A percentile compares a stretch with the other conserved stretches of the same genome.
Conservation (phyloP, 2,113 vertebrate genomes). For the Hiodon tergisus region DNA sequence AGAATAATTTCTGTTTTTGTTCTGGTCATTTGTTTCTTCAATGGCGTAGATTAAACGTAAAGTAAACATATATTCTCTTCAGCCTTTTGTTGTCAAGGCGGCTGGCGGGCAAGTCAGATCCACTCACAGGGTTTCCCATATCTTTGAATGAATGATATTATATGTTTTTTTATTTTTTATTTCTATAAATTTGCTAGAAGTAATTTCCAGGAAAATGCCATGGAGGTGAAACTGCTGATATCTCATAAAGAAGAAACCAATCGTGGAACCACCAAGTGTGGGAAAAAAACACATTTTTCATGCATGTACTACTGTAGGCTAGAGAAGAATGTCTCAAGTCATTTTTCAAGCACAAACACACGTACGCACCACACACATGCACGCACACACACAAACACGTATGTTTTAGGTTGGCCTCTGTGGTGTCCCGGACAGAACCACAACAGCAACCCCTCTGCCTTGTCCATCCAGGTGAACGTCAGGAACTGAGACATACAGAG, state of each 20-base stretch:
- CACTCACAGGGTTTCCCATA: background rate
- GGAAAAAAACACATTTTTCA: background rate
- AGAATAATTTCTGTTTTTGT: background rate
- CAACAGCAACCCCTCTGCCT: background rate
- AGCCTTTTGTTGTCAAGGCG: slow-evolving; percentile 6
- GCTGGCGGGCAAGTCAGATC: background rate
- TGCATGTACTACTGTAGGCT: background rate
- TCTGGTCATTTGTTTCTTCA: too few species aligned
- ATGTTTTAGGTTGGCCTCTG: too few species aligned
- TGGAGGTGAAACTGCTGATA: too few species aligned
- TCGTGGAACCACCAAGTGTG: too few species aligned
- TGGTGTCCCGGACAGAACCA: background rate
- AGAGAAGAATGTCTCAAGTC: too few species aligned
- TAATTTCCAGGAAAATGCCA: too few species aligned
- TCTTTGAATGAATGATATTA: background rate
- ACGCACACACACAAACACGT: background rate
- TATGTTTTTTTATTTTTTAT: background rate
- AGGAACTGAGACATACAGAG: background rate
- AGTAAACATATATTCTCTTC: too few species aligned
- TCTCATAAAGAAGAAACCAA: too few species aligned
- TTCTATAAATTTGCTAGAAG: too few species aligned
- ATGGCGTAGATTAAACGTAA: too few species aligned
- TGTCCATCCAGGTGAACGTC: slow-evolving; percentile 2
- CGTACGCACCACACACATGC: background rate
- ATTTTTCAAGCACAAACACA: background rate